These are phyloP conservation scores for Megalops cyprinoides DNA, from an alignment of 2,797 vertebrate genomes.

Conservation along the genomic window DNA sequence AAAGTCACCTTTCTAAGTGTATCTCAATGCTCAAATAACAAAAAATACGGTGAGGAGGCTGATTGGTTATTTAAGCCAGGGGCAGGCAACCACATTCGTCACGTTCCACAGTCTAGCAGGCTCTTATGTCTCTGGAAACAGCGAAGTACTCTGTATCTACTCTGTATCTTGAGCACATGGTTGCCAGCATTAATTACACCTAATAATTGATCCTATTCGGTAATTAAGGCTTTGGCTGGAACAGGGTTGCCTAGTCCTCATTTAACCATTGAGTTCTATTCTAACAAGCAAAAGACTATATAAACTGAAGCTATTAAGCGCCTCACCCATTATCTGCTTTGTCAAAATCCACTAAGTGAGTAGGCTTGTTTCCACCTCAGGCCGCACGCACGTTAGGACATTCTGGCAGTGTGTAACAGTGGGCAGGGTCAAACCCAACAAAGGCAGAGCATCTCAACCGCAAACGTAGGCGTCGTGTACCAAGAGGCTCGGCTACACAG, in stretches of 20 bases:
- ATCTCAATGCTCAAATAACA: not conserved
- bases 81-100: no score
- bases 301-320: not conserved
- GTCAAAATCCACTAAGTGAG: not conserved
- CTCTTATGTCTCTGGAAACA: not conserved
- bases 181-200: not conserved
- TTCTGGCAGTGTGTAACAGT: not conserved
- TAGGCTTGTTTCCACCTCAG: not conserved
- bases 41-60: not conserved
- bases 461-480: not conserved
- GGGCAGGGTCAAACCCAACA: not conserved
- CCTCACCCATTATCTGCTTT: not conserved
- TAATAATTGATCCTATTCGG: not conserved
- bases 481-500: not conserved
- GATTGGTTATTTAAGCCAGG: no score
- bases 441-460: not conserved
- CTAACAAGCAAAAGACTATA: not conserved
- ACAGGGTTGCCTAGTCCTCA: not conserved
- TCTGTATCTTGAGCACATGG: not conserved
- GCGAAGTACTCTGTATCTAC: not conserved
- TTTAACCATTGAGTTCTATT: not conserved
- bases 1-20: not conserved
- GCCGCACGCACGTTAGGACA: no score
- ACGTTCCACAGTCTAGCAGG: not conserved
- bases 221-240: not conserved